Evolutionary conservation across 2,888 invertebrate genomes (phyloP).

Genomic region (Lysandra coridon): DNA sequence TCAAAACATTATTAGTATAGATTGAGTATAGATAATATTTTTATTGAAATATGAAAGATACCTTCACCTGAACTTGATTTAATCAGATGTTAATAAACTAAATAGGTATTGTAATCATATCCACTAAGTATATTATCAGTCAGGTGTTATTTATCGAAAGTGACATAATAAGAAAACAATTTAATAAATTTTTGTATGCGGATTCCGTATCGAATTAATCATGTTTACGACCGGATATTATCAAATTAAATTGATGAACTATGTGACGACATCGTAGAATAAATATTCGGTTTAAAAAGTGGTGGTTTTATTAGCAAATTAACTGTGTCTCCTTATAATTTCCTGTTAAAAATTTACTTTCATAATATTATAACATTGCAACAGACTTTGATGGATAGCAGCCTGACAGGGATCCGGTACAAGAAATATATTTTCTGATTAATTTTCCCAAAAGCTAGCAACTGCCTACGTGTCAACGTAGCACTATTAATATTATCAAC

Average conservation of each 20-base stretch:
- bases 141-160: not conserved
- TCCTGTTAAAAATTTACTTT: conserved; percentile 10
- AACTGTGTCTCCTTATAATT: conserved; percentile 18
- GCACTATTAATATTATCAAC: conserved; percentile 18
- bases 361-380: not conserved
- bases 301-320: conserved; percentile 8
- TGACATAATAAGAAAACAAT: not conserved
- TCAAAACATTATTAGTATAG: no score
- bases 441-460: conserved; percentile 22
- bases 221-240: not conserved
- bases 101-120: no score
- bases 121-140: not conserved
- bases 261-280: not conserved
- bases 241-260: not conserved
- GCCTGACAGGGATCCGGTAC: conserved; percentile 18
- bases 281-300: conserved; percentile 3
- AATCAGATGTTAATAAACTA: no score
- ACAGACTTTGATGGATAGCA: conserved; percentile 17
- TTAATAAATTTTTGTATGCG: not conserved
- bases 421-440: conserved; percentile 22
- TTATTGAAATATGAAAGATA: no score
- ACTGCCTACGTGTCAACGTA: conserved; percentile 24
- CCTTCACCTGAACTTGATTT: no score
- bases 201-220: not conserved
- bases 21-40: no score